Evolutionary conservation across 2,113 vertebrate genomes (phyloP), one percentile per base, ranked within the genome.

Genomic region (Pandion haliaetus): DNA sequence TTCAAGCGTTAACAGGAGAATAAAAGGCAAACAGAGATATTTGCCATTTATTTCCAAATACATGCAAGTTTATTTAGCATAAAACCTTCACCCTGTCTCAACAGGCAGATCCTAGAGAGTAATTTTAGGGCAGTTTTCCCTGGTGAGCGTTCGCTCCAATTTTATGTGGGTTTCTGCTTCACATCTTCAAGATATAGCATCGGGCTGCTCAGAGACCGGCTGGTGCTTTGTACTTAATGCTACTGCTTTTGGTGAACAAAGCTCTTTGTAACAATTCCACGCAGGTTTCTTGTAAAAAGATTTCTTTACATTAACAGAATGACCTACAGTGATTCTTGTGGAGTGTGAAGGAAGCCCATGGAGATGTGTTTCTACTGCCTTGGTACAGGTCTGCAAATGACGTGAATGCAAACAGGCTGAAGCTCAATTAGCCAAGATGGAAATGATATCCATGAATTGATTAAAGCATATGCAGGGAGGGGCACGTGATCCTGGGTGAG

Each of bases 341-440:
- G 44, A 14, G 13, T 45, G 3, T 61, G 49, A 82, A 58, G 19
- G 44, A 69, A 57, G 17, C 6, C 17, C 45, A 29, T 2, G 20
- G 10, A 71, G 40, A 19, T 42, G n/a, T 32, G 14, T 36, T 89
- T 79, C 66, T 55, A 20, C 32, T 52, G 52, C 57, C 32, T 50
- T 12, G 13, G n/a, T 66, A 42, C 13, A 0, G 8, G 8, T 7
- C 34, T 71, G 28, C 5, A 24, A 57, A 79, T 0, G 0, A n/a
- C 10, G 11, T 4, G 34, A 70, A 74, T 34, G 55, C 65, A 79
- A 66, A 74, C 47, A 78, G 17, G 59, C 34, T 63, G 69, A 70
- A 40, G 36, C 3, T 45, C 12, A 62, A 23, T 21, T 47, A 74
- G 28, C 62, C 32, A 76, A 71, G 47, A 52, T 47, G 14, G n/a